Base-by-base conservation (phyloP, 2,888 invertebrate species). In the Ennomos quercinarius region DNA sequence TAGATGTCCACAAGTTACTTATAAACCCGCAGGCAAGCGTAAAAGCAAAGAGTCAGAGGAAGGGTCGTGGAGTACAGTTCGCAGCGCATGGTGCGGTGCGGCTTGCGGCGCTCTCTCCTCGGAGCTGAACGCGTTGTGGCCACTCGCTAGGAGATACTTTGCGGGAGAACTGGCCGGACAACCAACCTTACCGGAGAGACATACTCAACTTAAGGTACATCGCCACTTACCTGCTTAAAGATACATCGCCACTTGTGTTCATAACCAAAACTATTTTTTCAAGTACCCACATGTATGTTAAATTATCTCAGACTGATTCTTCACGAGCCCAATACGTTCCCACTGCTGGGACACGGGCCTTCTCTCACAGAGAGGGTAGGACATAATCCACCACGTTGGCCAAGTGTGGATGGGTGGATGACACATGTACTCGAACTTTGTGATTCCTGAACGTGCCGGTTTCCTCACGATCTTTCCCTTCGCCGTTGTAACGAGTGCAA, bases 91-190 rank as follows among this genome's bases (percentile, higher is more conserved):
- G 89, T 88, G 87, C 69, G 87, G 83, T 36, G 91, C 92, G 54
- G 83, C 85, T 53, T 86, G 92, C 71, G 89, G 86, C 27, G 90
- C 91, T 53, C 80, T 93, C 34, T 75, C 86, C 0, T 70, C 83
- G 10, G 88, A 89, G 71, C 94, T 99, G 78, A 97, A 98, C 37
- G 98, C 99, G 84, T 94, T 99, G 73, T 99, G 99, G 99, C 97
- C 98, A 80, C 94, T 99, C 1, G 99, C 99, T 0, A 96, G 98
- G 77, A 95, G 98, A 40, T 99, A 99, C 93, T 98, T 99, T 85
- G 96, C 96, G 5, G 97, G 97, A 8, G 97, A 98, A 79, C 88
- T 98, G 55, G 95, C 96, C 72, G 95, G 96, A 0, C 66, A 75
- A 48, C 95, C 96, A 66, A 93, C 95, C 10, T 95, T 95, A 79